phyloP scores from a whole-genome alignment of 2,113 vertebrate genomes.

The Oreochromis aureus region DNA sequence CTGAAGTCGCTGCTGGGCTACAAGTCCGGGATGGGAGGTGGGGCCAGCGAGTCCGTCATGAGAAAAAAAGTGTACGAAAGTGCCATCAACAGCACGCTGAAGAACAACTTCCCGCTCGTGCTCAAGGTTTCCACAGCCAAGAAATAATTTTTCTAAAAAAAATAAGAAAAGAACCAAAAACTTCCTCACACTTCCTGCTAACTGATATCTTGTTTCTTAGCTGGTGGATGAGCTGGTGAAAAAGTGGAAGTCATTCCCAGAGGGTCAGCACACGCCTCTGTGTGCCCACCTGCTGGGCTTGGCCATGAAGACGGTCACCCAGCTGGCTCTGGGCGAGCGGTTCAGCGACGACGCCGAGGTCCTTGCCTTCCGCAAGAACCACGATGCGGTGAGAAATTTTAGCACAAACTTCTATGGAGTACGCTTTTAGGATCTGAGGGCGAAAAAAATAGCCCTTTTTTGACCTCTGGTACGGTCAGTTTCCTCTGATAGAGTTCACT shows the following conservation, averaged over 20 bases:
- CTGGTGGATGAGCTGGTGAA: conserved; percentile 85
- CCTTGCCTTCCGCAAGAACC: conserved; percentile 88
- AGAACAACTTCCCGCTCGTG: conserved; percentile 80
- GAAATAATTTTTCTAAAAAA: neutral
- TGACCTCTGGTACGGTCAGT: neutral
- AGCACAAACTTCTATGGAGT: neutral
- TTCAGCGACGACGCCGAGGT: conserved; percentile 84
- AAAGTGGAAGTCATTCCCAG: conserved; percentile 87
- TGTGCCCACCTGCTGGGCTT: conserved; percentile 90
- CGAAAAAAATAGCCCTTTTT: neutral
- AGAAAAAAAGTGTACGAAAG: conserved; percentile 86
- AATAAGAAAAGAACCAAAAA: neutral
- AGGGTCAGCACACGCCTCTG: conserved; percentile 86
- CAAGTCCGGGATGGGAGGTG: conserved; percentile 74
- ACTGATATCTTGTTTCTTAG: conserved; percentile 56
- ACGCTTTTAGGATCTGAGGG: neutral
- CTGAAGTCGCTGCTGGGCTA: conserved; percentile 92
- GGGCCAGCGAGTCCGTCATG: conserved; percentile 70
- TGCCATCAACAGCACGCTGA: conserved; percentile 77
- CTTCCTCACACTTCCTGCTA: neutral
- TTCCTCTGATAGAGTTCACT: neutral
- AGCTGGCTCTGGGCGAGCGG: conserved; percentile 83
- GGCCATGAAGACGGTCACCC: conserved; percentile 90
- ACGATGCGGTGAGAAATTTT: conserved; percentile 78
- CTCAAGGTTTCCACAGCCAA: conserved; percentile 73